Evolutionary conservation across 2,113 vertebrate genomes (phyloP).

Genomic region (Chloropsis hardwickii): DNA sequence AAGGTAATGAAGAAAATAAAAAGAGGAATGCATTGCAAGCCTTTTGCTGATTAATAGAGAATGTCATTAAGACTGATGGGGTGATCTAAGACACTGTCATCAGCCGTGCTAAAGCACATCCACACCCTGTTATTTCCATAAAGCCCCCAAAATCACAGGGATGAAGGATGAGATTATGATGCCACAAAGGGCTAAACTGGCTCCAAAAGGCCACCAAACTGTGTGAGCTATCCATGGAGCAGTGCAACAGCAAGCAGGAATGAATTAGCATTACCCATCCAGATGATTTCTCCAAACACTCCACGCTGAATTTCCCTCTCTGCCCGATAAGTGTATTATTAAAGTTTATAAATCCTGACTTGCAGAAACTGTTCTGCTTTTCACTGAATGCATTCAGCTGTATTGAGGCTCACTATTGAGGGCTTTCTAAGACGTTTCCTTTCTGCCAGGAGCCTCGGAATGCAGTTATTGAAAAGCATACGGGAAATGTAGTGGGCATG

Average conservation of each 20-base stretch:
- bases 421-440: neutral
- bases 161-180: conserved; percentile 49
- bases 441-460: neutral
- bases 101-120: conserved; percentile 3
- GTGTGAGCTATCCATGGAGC: neutral
- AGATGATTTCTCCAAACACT: neutral
- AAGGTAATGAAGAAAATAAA: conserved; percentile 37
- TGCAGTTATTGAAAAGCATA: conserved; percentile 29
- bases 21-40: conserved; percentile 14
- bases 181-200: conserved; percentile 30
- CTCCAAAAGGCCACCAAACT: conserved; percentile 37
- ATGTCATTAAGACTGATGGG: conserved; percentile 55
- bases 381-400: neutral
- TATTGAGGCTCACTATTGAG: neutral
- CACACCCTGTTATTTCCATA: conserved; percentile 58
- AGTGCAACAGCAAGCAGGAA: neutral
- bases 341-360: conserved; percentile 57
- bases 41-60: conserved; percentile 53
- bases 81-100: conserved; percentile 25
- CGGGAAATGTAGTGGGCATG: neutral
- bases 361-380: conserved; percentile 28
- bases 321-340: neutral
- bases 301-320: neutral
- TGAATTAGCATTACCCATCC: neutral
- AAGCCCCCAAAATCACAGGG: conserved; percentile 44